Conservation (phyloP, 1,140 invertebrate species). For the Stegodyphus mimosarum region DNA sequence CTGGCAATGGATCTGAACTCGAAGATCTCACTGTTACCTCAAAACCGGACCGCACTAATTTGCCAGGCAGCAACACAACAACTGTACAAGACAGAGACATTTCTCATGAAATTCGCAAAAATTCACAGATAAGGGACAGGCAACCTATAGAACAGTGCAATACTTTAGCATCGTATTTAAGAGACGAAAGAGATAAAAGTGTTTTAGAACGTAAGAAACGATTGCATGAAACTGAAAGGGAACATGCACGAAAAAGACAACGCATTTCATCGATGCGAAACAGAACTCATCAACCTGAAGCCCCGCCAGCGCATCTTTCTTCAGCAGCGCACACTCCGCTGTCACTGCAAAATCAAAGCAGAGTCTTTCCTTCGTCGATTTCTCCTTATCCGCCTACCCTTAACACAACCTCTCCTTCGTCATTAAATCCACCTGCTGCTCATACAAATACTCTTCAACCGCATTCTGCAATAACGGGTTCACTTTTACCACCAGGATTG, state of each 20-base stretch:
- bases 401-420: neutral
- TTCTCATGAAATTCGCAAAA: neutral
- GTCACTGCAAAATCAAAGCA: neutral
- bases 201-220: conserved; percentile 28
- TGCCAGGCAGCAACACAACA: neutral
- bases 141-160: conserved; percentile 24
- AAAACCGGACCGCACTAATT: neutral
- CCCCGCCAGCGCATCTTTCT: conserved; percentile 34
- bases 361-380: neutral
- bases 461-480: neutral
- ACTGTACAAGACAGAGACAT: neutral
- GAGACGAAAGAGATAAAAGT: conserved; percentile 35
- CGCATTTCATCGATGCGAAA: conserved; percentile 14
- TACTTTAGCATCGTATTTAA: conserved; percentile 36
- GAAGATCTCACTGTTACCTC: conserved; percentile 28
- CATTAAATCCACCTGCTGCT: conserved; percentile 24
- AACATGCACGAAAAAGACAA: conserved; percentile 29
- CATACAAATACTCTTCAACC: conserved; percentile 22
- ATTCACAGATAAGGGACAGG: conserved; percentile 3
- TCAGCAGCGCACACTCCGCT: conserved; percentile 9
- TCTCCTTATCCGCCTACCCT: conserved; percentile 1
- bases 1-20: conserved; percentile 1
- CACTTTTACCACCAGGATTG: conserved; percentile 27
- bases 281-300: conserved; percentile 14
- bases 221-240: conserved; percentile 11